phyloP scores from a whole-genome alignment of 2,888 invertebrate genomes.

The Salpingus planirostris region DNA sequence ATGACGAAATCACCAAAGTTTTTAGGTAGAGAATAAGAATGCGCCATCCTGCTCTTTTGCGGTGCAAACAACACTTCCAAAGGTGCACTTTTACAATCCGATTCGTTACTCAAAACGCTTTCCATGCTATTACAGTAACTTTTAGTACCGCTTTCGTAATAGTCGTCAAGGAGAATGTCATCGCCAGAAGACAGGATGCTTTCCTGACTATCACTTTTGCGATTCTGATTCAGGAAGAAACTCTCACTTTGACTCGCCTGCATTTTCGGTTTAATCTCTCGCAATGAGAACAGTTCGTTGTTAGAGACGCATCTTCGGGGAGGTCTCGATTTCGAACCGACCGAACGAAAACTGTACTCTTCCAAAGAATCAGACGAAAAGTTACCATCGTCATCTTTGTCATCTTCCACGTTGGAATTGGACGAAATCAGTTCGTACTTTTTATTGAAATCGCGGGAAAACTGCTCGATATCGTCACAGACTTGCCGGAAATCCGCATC shows the following conservation, averaged over 20 bases:
- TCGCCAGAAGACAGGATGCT: conserved; percentile 59
- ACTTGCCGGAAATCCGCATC: conserved; percentile 35
- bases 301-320: conserved; percentile 66
- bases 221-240: conserved; percentile 67
- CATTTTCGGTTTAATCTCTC: conserved; percentile 43
- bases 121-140: conserved; percentile 71
- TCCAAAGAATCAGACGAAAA: conserved; percentile 75
- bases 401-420: conserved; percentile 16
- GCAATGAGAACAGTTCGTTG: conserved; percentile 58
- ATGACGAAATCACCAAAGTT: conserved; percentile 17
- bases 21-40: conserved; percentile 30
- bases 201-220: conserved; percentile 59
- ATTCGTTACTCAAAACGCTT: conserved; percentile 72
- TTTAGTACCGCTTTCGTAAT: conserved; percentile 42
- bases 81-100: conserved; percentile 68
- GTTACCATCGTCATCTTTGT: conserved; percentile 48
- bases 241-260: no score
- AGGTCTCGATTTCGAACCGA: conserved; percentile 28
- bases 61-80: conserved; percentile 61
- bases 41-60: conserved; percentile 28
- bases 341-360: conserved; percentile 49
- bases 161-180: conserved; percentile 37
- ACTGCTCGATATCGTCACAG: conserved; percentile 39
- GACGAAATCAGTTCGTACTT: conserved; percentile 1
- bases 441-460: conserved; percentile 34